These are phyloP conservation scores for Steinernema feltiae DNA, from an alignment of 1,140 invertebrate genomes.

Conservation along the genomic window DNA sequence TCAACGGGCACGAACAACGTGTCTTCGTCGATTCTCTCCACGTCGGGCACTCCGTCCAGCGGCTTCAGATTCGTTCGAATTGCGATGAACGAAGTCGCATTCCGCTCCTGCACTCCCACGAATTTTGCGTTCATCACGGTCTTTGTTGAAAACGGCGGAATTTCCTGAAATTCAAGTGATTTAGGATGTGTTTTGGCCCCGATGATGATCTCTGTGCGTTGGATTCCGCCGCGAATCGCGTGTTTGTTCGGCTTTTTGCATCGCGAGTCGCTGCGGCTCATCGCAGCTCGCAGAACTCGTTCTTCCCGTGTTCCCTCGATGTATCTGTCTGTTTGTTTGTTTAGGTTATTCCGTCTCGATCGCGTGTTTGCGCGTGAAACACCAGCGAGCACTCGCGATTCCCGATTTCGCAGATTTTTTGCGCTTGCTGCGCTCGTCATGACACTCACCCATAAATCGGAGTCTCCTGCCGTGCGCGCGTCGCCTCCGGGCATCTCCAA, in stretches of 20 bases:
- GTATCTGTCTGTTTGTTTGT: too few species aligned
- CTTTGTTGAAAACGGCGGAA: slow-evolving; percentile 72
- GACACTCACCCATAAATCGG: slow-evolving; percentile 2
- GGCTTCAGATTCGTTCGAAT: slow-evolving; percentile 69
- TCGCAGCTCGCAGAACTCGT: too few species aligned
- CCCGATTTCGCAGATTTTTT: neutral
- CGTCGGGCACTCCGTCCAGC: slow-evolving; percentile 63
- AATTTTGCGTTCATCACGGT: slow-evolving; percentile 78
- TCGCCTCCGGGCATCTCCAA: slow-evolving; percentile 76
- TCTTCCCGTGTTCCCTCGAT: too few species aligned
- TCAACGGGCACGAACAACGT: slow-evolving; percentile 72
- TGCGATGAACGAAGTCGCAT: slow-evolving; percentile 75
- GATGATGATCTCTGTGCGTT: too few species aligned
- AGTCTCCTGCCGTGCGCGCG: slow-evolving; percentile 68
- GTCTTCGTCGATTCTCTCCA: slow-evolving; percentile 30
- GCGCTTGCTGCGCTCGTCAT: neutral
- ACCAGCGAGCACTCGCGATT: too few species aligned
- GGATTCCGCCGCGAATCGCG: too few species aligned
- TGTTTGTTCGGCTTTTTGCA: too few species aligned
- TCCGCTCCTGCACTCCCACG: slow-evolving; percentile 69
- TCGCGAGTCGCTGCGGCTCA: too few species aligned
- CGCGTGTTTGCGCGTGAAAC: too few species aligned
- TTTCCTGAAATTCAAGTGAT: slow-evolving; percentile 25
- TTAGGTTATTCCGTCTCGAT: too few species aligned
- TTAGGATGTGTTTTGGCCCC: too few species aligned